phyloP scores from a whole-genome alignment of 2,888 invertebrate species.

The Gryllus longicercus region DNA sequence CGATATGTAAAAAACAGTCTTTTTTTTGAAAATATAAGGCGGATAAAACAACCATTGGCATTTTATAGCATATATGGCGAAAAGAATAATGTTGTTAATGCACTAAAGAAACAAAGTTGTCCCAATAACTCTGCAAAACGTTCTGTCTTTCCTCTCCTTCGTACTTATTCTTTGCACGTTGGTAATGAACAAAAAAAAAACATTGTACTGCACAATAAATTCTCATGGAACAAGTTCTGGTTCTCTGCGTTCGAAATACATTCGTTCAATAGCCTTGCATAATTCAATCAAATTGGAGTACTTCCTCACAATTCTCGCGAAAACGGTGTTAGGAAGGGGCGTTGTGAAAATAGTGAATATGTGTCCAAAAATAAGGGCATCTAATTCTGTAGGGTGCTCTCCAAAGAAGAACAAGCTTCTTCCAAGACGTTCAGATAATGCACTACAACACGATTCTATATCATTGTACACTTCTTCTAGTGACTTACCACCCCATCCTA shows the following conservation, averaged over 20 bases:
- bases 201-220: too few relatives aligned
- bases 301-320: conserved; percentile 75
- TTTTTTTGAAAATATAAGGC: too few relatives aligned
- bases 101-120: too few relatives aligned
- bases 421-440: conserved; percentile 79
- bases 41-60: too few relatives aligned
- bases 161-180: too few relatives aligned
- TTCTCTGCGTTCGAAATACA: conserved; percentile 60
- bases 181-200: too few relatives aligned
- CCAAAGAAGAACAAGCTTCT: conserved; percentile 80
- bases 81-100: too few relatives aligned
- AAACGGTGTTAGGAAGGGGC: conserved; percentile 72
- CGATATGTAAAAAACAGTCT: too few relatives aligned
- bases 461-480: conserved; percentile 68
- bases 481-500: conserved; percentile 78
- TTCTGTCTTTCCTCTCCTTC: too few relatives aligned
- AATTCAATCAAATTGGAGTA: conserved; percentile 76
- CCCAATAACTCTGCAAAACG: too few relatives aligned
- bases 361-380: conserved; percentile 95
- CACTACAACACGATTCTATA: conserved; percentile 82
- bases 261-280: conserved; percentile 78
- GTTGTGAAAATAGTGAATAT: conserved; percentile 93
- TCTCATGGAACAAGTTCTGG: too few relatives aligned
- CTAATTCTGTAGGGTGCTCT: conserved; percentile 82
- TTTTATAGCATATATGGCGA: too few relatives aligned